phyloP scores from a whole-genome alignment of 1,140 invertebrate species.

The Pachyrhynchus sulphureomaculatus region DNA sequence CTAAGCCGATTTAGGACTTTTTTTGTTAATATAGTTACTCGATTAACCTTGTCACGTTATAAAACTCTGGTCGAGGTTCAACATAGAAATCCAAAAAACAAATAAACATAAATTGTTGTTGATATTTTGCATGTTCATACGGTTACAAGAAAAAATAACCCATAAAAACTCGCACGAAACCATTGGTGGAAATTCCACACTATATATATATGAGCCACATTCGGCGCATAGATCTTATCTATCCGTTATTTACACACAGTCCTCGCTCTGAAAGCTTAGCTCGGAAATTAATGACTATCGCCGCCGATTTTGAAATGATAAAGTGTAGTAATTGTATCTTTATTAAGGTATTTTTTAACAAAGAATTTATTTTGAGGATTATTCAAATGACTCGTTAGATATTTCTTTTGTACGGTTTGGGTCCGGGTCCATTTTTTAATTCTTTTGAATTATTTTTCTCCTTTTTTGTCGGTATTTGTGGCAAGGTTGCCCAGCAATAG shows the following conservation, averaged over 20 bases:
- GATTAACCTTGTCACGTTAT: too few species aligned
- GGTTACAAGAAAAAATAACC: neutral
- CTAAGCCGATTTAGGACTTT: too few species aligned
- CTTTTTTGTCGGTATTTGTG: neutral
- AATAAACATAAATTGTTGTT: too few species aligned
- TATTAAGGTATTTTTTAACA: constrained; percentile 41
- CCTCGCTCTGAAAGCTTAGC: constrained; percentile 40
- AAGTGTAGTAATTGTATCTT: constrained; percentile 43
- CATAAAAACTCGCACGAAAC: neutral
- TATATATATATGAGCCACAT: constrained; percentile 21
- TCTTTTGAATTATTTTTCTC: constrained; percentile 9
- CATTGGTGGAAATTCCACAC: neutral
- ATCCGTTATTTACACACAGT: constrained; percentile 40
- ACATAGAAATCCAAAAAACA: too few species aligned
- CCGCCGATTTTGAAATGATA: constrained; percentile 43
- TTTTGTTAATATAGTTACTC: too few species aligned
- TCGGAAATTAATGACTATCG: constrained; percentile 41
- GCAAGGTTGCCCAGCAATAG: neutral
- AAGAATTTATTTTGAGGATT: constrained; percentile 29
- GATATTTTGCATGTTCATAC: neutral
- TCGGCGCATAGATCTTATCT: constrained; percentile 39
- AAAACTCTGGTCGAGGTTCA: too few species aligned
- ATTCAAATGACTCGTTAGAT: constrained; percentile 32
- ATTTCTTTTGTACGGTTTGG: constrained; percentile 14
- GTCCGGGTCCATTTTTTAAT: constrained; percentile 5